These are phyloP conservation scores for Lasiurus borealis DNA, from an alignment of 2,113 vertebrate genomes.

Conservation along the genomic window DNA sequence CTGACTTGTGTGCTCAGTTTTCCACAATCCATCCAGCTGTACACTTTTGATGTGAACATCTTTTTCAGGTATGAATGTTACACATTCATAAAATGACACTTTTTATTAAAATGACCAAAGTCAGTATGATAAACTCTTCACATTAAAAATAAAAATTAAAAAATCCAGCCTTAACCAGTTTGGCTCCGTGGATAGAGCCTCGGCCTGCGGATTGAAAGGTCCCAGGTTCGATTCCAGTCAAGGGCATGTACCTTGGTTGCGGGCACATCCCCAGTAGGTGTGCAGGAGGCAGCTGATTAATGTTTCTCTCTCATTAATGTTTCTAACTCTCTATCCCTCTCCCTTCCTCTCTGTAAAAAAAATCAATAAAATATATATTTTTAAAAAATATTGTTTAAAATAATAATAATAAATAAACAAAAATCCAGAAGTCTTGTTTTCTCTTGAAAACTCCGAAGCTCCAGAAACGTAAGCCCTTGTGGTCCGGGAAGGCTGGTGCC, in stretches of 20 bases:
- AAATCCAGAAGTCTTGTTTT: not conserved
- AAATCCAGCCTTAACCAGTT: no score
- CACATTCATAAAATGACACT: not conserved
- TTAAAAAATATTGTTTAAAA: not conserved
- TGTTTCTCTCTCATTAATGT: no score
- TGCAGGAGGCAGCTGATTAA: no score
- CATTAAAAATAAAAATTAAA: not conserved
- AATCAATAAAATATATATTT: no score
- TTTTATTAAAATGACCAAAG: not conserved
- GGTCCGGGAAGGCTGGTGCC: not conserved
- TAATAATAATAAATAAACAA: not conserved
- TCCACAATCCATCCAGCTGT: not conserved
- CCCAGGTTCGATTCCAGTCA: no score
- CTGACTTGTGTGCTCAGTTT: not conserved
- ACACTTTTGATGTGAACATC: not conserved
- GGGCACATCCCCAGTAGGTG: no score
- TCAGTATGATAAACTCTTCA: not conserved
- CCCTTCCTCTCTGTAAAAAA: no score
- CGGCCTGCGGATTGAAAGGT: no score
- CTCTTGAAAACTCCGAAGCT: not conserved
- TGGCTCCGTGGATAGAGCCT: no score
- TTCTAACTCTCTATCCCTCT: no score
- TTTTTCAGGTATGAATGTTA: not conserved
- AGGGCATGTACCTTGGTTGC: no score
- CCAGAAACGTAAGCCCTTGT: not conserved